Evolutionary conservation across 2,888 invertebrate species (phyloP).

Genomic region (Cheilosia pagana): DNA sequence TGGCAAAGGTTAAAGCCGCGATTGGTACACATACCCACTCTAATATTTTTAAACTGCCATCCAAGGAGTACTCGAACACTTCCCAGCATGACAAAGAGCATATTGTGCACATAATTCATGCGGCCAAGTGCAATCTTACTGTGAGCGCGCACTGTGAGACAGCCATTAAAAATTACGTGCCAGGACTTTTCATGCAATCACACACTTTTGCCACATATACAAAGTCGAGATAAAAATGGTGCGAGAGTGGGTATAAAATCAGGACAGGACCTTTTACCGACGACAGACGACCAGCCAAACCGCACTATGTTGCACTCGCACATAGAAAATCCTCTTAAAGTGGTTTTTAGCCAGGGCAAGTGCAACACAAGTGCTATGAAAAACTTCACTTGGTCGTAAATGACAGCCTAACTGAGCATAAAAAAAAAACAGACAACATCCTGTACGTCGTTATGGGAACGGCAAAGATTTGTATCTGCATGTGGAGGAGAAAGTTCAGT

Average conservation of each 20-base stretch:
- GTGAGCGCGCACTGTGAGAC: conserved; percentile 51
- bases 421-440: not conserved
- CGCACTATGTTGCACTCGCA: conserved; percentile 29
- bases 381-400: conserved; percentile 53
- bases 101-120: conserved; percentile 73
- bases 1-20: no score
- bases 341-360: conserved; percentile 42
- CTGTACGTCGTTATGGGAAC: not conserved
- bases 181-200: conserved; percentile 62
- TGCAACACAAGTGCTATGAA: conserved; percentile 31
- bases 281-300: conserved; percentile 24
- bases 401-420: conserved; percentile 36
- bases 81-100: conserved; percentile 65
- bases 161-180: conserved; percentile 75
- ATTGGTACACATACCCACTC: not conserved
- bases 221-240: conserved; percentile 18
- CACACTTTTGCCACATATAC: not conserved
- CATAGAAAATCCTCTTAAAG: conserved; percentile 40
- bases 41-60: not conserved
- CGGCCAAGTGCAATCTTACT: conserved; percentile 68
- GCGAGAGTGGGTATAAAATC: conserved; percentile 28
- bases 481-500: no score
- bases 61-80: no score
- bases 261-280: conserved; percentile 27
- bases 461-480: no score